Percentiles rank a stretch among this genome's conserved stretches.
phyloP scores from a whole-genome alignment of 1,140 invertebrate genomes.

The Drosophila neocordata region DNA sequence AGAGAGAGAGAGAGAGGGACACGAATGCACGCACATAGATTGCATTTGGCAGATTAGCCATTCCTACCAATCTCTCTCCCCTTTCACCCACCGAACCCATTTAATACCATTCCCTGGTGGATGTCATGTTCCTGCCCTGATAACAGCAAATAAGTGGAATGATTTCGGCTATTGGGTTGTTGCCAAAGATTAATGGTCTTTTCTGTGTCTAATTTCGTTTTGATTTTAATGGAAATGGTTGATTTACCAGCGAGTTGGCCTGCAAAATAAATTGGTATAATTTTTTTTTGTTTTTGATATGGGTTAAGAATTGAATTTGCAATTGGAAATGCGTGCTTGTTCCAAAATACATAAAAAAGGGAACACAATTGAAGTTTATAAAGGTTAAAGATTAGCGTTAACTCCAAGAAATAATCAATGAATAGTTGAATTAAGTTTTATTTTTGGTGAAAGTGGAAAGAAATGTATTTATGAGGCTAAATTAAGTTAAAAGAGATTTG shows the following conservation, averaged over 20 bases:
- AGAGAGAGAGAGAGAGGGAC: not conserved
- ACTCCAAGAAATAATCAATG: not conserved
- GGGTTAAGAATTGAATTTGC: constrained; percentile 24
- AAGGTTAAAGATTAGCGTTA: not conserved
- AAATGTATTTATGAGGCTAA: too few species aligned
- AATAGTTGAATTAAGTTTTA: too few species aligned
- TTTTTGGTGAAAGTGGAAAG: not conserved
- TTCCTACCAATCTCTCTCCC: constrained; percentile 27
- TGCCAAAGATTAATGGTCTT: constrained; percentile 62
- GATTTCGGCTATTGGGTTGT: not conserved
- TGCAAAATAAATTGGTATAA: constrained; percentile 41
- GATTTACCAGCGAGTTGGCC: constrained; percentile 47
- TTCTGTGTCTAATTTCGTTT: constrained; percentile 76
- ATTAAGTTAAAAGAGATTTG: too few species aligned
- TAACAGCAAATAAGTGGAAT: constrained; percentile 32
- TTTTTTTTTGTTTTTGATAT: constrained; percentile 39
- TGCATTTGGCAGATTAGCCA: constrained; percentile 67
- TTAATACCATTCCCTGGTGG: constrained; percentile 6
- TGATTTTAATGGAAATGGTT: constrained; percentile 67
- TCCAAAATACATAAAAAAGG: not conserved
- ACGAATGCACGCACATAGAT: constrained; percentile 41
- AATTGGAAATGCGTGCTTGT: not conserved
- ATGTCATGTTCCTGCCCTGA: constrained; percentile 55
- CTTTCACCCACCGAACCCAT: not conserved
- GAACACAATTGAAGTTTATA: not conserved